Base-by-base conservation (phyloP, 1,140 invertebrate genomes). In the Drosophila orena region DNA sequence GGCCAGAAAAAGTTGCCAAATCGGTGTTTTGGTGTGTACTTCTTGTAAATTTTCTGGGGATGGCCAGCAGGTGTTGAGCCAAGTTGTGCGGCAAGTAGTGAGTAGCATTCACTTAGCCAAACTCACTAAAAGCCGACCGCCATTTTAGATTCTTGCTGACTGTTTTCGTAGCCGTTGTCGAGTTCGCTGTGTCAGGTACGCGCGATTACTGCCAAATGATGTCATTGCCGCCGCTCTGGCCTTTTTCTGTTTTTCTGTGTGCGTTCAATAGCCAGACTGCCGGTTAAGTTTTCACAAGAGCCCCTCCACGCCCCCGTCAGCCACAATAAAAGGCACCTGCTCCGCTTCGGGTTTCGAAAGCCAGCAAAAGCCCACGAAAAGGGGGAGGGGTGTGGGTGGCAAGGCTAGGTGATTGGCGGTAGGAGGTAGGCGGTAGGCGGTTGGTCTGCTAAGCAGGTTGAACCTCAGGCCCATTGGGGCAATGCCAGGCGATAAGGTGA, bases 401-500 rank as follows among this genome's bases (percentile, higher is more conserved):
- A 0, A 30, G 6, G 27, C 6, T 30, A 30, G 7, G 27, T 30
- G 27, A 6, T 27, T 27, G 27, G 27, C 6, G 27, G 24, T 6
- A n/a, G n/a, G n/a, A n/a, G n/a, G n/a, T n/a, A 27, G 24, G 24
- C 72, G 54, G 11, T 11, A 5, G 43, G 11, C 4, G 44, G 22
- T 24, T 17, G 22, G 46, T 50, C 47, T 50, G n/a, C 61, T 53
- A 35, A 52, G 65, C 68, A 64, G 80, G 57, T 44, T 61, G 68
- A 69, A 71, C 57, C 59, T 54, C 50, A 73, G 69, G 50, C 72
- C 72, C 52, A 68, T 72, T 71, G 62, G 62, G 72, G 71, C 72
- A 76, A 76, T 76, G 72, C 72, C 72, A 76, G 64, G 65, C 84
- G 83, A 86, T 86, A 86, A 86, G 79, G 47, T 77, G 83, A 86